These are phyloP conservation scores for Rotaria socialis DNA, from an alignment of 2,888 invertebrate species.

Conservation along the genomic window DNA sequence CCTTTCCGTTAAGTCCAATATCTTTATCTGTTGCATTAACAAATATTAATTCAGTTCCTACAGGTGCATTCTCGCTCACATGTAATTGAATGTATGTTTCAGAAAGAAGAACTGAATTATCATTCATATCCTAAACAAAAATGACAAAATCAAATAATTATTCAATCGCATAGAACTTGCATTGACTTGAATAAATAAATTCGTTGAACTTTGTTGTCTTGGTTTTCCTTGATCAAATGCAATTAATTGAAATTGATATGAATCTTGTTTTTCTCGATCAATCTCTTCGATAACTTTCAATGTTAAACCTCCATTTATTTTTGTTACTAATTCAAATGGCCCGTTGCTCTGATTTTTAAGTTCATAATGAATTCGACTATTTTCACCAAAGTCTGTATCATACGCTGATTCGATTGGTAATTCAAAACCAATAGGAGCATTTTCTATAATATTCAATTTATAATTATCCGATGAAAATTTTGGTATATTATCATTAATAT, in stretches of 20 bases:
- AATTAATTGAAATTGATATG: conserved; percentile 12
- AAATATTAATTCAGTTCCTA: conserved; percentile 29
- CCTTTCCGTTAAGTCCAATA: conserved; percentile 34
- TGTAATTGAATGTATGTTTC: conserved; percentile 28
- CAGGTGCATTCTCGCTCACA: conserved; percentile 38
- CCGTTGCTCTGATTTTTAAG: neutral
- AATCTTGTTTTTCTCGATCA: conserved; percentile 39
- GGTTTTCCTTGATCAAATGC: conserved; percentile 40
- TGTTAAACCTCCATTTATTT: conserved; percentile 1
- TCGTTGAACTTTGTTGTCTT: neutral
- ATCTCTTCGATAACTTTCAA: conserved; percentile 20
- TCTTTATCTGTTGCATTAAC: conserved; percentile 15
- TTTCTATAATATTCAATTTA: conserved; percentile 38
- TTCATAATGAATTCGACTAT: conserved; percentile 39
- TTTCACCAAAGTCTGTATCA: conserved; percentile 39
- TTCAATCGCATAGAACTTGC: neutral
- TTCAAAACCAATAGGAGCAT: conserved; percentile 38
- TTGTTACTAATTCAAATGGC: conserved; percentile 39
- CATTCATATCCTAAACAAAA: conserved; percentile 38
- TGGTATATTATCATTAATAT: conserved; percentile 45
- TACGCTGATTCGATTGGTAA: conserved; percentile 42
- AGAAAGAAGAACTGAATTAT: conserved; percentile 36
- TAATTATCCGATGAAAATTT: neutral
- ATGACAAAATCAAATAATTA: neutral
- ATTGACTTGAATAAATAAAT: neutral